phyloP scores from a whole-genome alignment of 2,797 vertebrate genomes.

The Novumbra hubbsi region DNA sequence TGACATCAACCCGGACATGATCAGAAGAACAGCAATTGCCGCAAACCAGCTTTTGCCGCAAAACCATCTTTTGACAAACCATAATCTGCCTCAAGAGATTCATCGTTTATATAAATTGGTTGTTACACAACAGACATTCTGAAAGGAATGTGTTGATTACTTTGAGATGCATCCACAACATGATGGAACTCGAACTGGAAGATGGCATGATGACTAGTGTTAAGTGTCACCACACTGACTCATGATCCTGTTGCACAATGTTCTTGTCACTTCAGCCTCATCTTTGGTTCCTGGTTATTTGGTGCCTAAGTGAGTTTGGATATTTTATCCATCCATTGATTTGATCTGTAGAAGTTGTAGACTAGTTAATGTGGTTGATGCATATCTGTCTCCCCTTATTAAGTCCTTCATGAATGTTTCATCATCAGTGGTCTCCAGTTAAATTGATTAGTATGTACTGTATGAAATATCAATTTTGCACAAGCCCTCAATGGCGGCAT shows the following conservation, averaged over 20 bases:
- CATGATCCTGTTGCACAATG: conserved; percentile 10
- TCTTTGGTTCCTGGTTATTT: background rate
- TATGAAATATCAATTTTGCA: too few relatives aligned
- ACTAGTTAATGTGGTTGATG: too few relatives aligned
- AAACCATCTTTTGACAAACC: background rate
- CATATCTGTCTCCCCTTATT: too few relatives aligned
- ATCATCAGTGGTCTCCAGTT: too few relatives aligned
- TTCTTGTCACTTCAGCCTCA: background rate
- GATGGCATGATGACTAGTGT: background rate
- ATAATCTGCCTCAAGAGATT: background rate
- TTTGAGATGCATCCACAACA: background rate
- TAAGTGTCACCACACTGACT: conserved; percentile 27
- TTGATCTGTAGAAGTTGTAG: too few relatives aligned
- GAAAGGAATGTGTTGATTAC: background rate
- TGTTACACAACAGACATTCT: background rate
- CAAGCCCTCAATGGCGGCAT: too few relatives aligned
- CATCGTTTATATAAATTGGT: background rate
- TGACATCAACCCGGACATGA: background rate
- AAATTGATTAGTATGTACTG: too few relatives aligned
- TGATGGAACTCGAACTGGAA: conserved; percentile 14
- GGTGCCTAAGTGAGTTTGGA: background rate
- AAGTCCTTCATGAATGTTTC: too few relatives aligned
- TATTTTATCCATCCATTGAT: background rate
- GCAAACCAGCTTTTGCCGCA: background rate
- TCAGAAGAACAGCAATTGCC: background rate